Percentiles rank a stretch among this genome's conserved stretches.
Evolutionary conservation across 2,113 vertebrate genomes (phyloP).

Genomic region (Todiramphus saurophagus): DNA sequence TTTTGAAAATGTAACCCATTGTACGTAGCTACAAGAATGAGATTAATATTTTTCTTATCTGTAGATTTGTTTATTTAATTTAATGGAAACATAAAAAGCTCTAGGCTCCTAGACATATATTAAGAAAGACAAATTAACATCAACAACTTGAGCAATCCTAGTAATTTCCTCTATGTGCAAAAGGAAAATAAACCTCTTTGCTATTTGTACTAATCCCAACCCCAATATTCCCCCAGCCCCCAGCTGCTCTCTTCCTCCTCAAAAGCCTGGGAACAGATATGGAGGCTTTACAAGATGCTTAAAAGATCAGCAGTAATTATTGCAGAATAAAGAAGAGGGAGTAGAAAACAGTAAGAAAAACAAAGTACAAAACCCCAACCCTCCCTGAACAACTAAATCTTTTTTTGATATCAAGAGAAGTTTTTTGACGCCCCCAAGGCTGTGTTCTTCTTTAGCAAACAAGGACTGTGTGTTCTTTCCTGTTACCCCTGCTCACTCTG

Average conservation of each 20-base stretch:
- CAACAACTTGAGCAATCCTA: not conserved
- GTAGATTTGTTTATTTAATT: not conserved
- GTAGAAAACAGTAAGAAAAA: not conserved
- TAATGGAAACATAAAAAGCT: not conserved
- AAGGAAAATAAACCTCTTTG: conserved; percentile 26
- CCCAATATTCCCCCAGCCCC: not conserved
- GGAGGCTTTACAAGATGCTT: not conserved
- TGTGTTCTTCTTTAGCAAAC: not conserved
- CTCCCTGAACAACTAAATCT: not conserved
- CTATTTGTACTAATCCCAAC: not conserved
- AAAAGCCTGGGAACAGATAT: conserved; percentile 16
- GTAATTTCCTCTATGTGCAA: conserved; percentile 38
- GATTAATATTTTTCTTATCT: not conserved
- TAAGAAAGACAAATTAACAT: conserved; percentile 14
- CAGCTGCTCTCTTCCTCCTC: not conserved
- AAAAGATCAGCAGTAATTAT: not conserved
- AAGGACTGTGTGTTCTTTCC: not conserved
- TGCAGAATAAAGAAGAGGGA: not conserved
- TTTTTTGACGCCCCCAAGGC: not conserved
- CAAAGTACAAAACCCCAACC: accelerated
- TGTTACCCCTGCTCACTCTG: not conserved
- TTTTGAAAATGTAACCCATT: not conserved
- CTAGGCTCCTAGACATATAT: not conserved
- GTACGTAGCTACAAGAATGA: not conserved
- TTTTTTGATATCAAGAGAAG: not conserved